Evolutionary conservation across 2,888 invertebrate species (phyloP), one percentile per base, ranked within the genome.

Genomic region (Andricus curvator): DNA sequence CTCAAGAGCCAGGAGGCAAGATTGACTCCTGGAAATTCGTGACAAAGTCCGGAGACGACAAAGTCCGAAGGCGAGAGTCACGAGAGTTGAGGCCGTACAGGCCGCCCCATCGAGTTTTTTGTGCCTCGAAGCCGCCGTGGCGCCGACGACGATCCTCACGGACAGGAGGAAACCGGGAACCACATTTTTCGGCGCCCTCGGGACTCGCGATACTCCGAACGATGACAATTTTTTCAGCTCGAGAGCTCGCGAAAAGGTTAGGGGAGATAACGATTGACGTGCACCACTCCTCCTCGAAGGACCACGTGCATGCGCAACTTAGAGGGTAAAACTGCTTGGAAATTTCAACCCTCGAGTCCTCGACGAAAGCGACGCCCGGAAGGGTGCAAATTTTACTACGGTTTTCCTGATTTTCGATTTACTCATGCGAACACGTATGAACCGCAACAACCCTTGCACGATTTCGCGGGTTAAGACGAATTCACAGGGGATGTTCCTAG

Each of bases 241-340:
- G 74, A 82, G 84, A 87, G 84, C 84, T 86, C 86, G 85, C 85
- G 85, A 86, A 88, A 90, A 91, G 91, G 91, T 91, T 91, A 91
- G 89, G 89, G 90, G 87, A 89, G 90, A 90, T 91, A 91, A 91
- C 90, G 91, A 91, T 91, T 91, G 89, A 90, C 89, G 89, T 86
- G 88, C 70, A 70, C 70, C 70, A 70, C 70, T 70, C 70, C 70
- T 70, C 70, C 70, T 48, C 51, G 51, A 48, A 70, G 29, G 29
- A 70, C 70, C 70, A 70, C 51, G 70, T 51, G 51, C 9, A 70
- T 51, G 29, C 51, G 29, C 29, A 33, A 51, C 70, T 25, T 33
- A 70, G 70, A 51, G 17, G 20, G 70, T 20, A 29, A 56, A 70
- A 70, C 51, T 29, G 20, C 9, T 20, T 29, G 1, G 13, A 1